These are phyloP conservation scores for Bursaphelenchus okinawaensis DNA, from an alignment of 2,888 invertebrate species.

Conservation along the genomic window DNA sequence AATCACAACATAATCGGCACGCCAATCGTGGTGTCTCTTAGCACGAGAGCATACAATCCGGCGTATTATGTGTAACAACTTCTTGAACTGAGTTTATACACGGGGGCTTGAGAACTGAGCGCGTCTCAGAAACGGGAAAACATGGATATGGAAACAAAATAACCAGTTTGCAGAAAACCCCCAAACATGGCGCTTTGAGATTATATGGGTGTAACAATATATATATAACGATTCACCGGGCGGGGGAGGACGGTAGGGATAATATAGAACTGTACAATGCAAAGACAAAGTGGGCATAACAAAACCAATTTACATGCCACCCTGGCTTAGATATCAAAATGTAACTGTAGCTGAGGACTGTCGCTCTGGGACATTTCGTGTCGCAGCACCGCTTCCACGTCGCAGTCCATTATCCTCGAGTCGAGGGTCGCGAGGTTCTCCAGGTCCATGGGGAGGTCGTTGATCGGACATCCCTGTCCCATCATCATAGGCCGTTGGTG, in stretches of 20 bases:
- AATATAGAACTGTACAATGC: neutral
- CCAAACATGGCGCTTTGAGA: neutral
- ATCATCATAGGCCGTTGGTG: neutral
- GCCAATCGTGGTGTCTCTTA: no score
- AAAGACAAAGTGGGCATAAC: no score
- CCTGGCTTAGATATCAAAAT: conserved; percentile 28
- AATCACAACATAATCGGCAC: no score
- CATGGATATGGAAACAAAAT: neutral
- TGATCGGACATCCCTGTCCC: neutral
- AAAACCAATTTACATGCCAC: no score
- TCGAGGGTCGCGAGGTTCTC: conserved; percentile 50
- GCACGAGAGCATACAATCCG: no score
- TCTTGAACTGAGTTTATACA: no score
- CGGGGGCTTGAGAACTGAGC: neutral
- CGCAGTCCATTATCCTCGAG: conserved; percentile 40
- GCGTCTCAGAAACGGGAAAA: neutral
- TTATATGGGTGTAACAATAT: neutral
- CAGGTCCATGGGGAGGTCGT: conserved; percentile 46
- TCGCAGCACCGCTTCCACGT: conserved; percentile 46
- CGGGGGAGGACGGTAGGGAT: neutral
- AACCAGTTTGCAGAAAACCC: neutral
- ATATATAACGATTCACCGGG: neutral
- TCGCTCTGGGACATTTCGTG: conserved; percentile 41
- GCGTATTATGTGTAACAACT: no score
- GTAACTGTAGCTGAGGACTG: conserved; percentile 40